Evolutionary conservation across 1,140 invertebrate species (phyloP).

Genomic region (Drosophila pectinifera): DNA sequence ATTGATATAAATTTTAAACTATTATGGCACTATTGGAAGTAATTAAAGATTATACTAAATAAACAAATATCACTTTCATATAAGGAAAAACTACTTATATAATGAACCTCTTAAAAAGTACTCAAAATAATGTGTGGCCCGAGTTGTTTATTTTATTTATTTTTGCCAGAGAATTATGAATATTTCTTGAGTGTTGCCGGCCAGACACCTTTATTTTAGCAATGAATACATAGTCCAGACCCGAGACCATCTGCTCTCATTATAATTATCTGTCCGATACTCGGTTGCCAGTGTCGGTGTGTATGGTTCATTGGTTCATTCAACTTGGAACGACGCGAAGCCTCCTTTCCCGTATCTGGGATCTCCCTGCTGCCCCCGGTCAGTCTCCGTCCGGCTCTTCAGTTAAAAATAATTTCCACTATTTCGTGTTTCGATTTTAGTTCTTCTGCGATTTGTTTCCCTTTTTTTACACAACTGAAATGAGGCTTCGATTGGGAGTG

Average conservation of each 20-base stretch:
- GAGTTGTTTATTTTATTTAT: not conserved
- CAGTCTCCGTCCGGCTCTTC: constrained; percentile 39
- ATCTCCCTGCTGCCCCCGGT: constrained; percentile 15
- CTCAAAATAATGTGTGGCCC: not conserved
- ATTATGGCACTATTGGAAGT: too few relatives aligned
- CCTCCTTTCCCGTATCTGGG: not conserved
- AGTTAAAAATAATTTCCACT: constrained; percentile 64
- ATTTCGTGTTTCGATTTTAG: constrained; percentile 24
- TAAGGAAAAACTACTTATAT: too few relatives aligned
- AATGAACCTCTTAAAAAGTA: not conserved
- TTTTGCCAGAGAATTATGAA: constrained; percentile 7
- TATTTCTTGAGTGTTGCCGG: constrained; percentile 17
- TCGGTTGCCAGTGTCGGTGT: constrained; percentile 13
- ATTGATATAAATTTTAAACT: too few relatives aligned
- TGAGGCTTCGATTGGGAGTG: constrained; percentile 9
- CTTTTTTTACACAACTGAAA: constrained; percentile 29
- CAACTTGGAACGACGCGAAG: constrained; percentile 37
- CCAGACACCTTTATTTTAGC: constrained; percentile 26
- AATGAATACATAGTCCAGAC: constrained; percentile 8
- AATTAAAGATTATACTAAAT: too few relatives aligned
- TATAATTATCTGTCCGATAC: constrained; percentile 35
- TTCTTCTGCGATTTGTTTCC: constrained; percentile 6
- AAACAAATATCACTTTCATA: too few relatives aligned
- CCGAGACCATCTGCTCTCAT: constrained; percentile 36
- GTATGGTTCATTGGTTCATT: constrained; percentile 65